Base-by-base conservation (phyloP, 2,113 vertebrate genomes). In the Paramisgurnus dabryanus region DNA sequence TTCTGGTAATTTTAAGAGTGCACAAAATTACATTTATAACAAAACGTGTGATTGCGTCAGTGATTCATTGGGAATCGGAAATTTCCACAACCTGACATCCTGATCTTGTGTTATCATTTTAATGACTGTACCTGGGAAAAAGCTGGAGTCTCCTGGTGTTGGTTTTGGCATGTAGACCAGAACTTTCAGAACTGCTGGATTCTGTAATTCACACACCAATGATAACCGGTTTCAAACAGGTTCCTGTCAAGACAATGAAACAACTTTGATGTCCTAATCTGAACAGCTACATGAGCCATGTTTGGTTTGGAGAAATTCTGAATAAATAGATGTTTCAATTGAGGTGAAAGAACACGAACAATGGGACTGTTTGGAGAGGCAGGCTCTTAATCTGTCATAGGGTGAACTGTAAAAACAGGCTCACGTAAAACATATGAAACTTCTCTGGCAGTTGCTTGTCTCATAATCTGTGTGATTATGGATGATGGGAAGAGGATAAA, bases 391-490 rank as follows among this genome's bases (percentile, higher is more conserved):
- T 75, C 67, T 67, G 22, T 55, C 65, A 68, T 13, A 63, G 41
- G 55, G 41, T 58, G 50, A 40, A 67, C 55, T 68, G 41, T 58
- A n/a, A 69, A 76, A 75, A 81, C 71, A 80, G 53, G 53, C 63
- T 68, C 57, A 55, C 66, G 57, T 34, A 69, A 45, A 49, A 71
- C 39, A 76, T 58, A 78, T 72, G 49, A 27, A 18, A 47, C 22
- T 34, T 9, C 40, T 78, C 71, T 78, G 74, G 27, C 64, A 69
- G 40, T 55, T 72, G 22, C 27, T 70, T 41, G 67, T 55, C 80
- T 58, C 61, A 17, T 77, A 82, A 71, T 76, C 80, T 58, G 17
- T 22, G 55, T 69, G 67, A 39, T 78, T 72, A 78, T 47, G 67
- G 34, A 47, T 66, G 50, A 49, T 22, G 65, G 47, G 64, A 34